Percentiles rank a stretch among this genome's conserved stretches.
Evolutionary conservation across 2,797 vertebrate species (phyloP).

Genomic region (Spinus olivaceus): DNA sequence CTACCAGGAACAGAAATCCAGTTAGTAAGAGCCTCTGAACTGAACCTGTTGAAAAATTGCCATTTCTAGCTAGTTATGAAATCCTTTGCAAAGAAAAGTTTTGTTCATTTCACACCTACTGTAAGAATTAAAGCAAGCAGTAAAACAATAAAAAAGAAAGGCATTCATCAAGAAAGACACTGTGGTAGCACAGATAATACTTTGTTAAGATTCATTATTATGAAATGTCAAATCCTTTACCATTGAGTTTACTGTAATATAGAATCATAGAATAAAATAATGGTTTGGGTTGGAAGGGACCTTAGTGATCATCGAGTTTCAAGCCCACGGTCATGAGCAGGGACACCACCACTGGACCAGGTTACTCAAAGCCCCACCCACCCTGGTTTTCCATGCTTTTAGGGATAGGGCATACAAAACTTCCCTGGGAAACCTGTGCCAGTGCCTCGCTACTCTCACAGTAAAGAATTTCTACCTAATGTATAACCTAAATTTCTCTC

Average conservation of each 20-base stretch:
- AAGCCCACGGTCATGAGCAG: not conserved
- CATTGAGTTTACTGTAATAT: not conserved
- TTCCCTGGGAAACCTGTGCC: not conserved
- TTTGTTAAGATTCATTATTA: not conserved
- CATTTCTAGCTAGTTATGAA: not conserved
- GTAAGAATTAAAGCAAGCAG: not conserved
- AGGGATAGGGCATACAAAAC: not conserved
- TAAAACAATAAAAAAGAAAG: not conserved
- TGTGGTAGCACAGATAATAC: not conserved
- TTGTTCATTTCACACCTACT: not conserved
- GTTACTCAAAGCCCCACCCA: too few relatives aligned
- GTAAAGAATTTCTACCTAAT: not conserved
- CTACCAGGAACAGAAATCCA: not conserved
- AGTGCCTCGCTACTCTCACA: not conserved
- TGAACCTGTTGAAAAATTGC: not conserved
- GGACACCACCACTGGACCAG: too few relatives aligned
- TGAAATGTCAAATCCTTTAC: not conserved
- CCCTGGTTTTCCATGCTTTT: not conserved
- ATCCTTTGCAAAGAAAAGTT: not conserved
- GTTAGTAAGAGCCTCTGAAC: not conserved
- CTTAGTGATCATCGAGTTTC: fast-evolving
- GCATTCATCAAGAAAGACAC: not conserved
- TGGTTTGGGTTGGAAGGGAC: not conserved
- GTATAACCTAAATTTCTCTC: not conserved
- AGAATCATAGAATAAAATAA: not conserved